A percentile compares a stretch with the other conserved stretches of the same genome.
Conservation (phyloP, 1,140 invertebrate species). For the Sipha flava region DNA sequence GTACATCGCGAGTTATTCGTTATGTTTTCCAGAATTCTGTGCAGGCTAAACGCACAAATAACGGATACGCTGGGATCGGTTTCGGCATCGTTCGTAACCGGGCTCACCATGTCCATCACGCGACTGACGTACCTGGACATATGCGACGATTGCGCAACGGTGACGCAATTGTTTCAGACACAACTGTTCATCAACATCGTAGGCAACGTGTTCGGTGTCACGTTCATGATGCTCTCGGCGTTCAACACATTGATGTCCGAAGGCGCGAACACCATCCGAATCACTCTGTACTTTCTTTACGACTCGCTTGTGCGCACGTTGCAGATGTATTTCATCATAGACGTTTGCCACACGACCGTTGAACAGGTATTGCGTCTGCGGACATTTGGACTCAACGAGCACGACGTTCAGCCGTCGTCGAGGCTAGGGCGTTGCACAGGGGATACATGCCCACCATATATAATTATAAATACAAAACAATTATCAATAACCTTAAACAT, state of each 20-base stretch:
- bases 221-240: slow-evolving; percentile 13
- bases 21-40: not conserved
- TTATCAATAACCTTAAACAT: too few species aligned
- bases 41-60: not conserved
- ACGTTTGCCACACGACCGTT: not conserved
- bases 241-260: not conserved
- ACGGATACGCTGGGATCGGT: not conserved
- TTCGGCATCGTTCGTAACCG: not conserved
- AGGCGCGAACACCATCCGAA: not conserved
- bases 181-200: slow-evolving; percentile 12
- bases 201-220: slow-evolving; percentile 3
- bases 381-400: too few species aligned
- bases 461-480: too few species aligned
- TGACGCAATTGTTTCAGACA: not conserved
- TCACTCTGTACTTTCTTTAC: not conserved
- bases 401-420: too few species aligned
- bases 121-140: not conserved
- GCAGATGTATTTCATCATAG: slow-evolving; percentile 1
- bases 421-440: too few species aligned
- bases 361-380: slow-evolving; percentile 8
- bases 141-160: not conserved
- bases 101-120: not conserved
- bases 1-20: too few species aligned
- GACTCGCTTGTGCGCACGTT: not conserved
- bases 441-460: too few species aligned